Base-by-base conservation (phyloP, 2,797 vertebrate species). In the Gouania willdenowi region DNA sequence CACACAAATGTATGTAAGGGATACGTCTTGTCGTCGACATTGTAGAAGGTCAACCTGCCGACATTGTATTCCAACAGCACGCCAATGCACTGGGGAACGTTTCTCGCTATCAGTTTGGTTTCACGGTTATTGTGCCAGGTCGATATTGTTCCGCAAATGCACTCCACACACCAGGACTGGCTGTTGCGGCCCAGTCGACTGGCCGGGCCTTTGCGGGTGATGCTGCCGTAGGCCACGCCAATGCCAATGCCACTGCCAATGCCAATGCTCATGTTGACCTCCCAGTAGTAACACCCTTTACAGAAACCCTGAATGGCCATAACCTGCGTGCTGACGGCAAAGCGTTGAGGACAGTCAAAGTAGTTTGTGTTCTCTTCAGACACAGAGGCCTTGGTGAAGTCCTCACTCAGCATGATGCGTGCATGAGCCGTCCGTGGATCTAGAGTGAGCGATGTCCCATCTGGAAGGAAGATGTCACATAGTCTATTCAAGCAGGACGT, bases 81-180 rank as follows among this genome's bases (percentile, higher is more conserved):
- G 0, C 96, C 94, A 0, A 97, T 57, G 1, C 83, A 89, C n/a
- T 74, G 90, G 2, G 90, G 64, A 45, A 80, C 92, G 7, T 85
- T 83, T 27, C 71, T 65, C 9, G 13, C 48, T 48, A 98, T 79
- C 30, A 81, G 70, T n/a, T n/a, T n/a, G 1, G 84, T 92, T 38
- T 94, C 90, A 0, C 54, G 65, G 1, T 87, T 90, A 4, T 88
- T 64, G 26, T 97, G 86, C 96, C 96, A 98, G 23, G 90, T 88
- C 0, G 94, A 97, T 45, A 97, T 72, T 71, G 89, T 95, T 58
- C 84, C 63, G 4, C 94, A 91, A 36, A 94, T 91, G 91, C 92
- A 94, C 84, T 98, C 96, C 0, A 98, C 43, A 1, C 94, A 95
- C 96, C 95, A 98, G 8, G 94, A 97, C 16, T 77, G 56, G 6